phyloP scores from a whole-genome alignment of 1,140 invertebrate genomes.

The Octopus sinensis region DNA sequence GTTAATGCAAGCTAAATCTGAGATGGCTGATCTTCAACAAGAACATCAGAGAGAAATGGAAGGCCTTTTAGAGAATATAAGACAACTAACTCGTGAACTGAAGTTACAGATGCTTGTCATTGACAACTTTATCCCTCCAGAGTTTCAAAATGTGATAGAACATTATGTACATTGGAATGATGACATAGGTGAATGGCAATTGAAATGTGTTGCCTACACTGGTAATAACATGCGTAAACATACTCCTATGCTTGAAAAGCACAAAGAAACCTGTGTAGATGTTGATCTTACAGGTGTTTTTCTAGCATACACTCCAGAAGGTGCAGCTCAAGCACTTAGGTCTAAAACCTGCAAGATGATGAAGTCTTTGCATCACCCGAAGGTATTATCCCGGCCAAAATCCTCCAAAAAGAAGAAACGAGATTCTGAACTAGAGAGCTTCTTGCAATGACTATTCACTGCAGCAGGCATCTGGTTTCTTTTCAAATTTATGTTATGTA shows the following conservation, averaged over 20 bases:
- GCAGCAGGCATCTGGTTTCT: constrained; percentile 12
- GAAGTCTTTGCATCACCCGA: constrained; percentile 48
- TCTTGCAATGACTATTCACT: constrained; percentile 26
- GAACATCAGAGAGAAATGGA: constrained; percentile 97
- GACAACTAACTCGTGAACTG: constrained; percentile 85
- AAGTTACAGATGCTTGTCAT: constrained; percentile 80
- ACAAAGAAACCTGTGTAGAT: constrained; percentile 46
- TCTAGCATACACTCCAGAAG: constrained; percentile 58
- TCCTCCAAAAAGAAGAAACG: constrained; percentile 50
- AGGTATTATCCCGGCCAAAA: constrained; percentile 53
- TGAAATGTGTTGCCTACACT: constrained; percentile 97
- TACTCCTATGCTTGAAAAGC: constrained; percentile 51
- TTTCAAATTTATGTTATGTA: constrained; percentile 22
- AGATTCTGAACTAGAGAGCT: constrained; percentile 17
- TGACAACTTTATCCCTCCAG: constrained; percentile 85
- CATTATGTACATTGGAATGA: constrained; percentile 96
- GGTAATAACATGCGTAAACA: constrained; percentile 95
- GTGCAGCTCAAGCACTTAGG: constrained; percentile 44
- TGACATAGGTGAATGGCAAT: constrained; percentile 96
- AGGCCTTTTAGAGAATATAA: constrained; percentile 85
- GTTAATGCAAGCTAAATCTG: constrained; percentile 58
- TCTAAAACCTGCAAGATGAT: constrained; percentile 39
- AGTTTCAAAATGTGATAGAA: constrained; percentile 89
- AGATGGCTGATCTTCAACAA: constrained; percentile 59
- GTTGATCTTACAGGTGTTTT: constrained; percentile 58